Percentiles rank a stretch among this genome's conserved stretches.
Evolutionary conservation across 2,797 vertebrate species (phyloP).

Genomic region (Momotus momota): DNA sequence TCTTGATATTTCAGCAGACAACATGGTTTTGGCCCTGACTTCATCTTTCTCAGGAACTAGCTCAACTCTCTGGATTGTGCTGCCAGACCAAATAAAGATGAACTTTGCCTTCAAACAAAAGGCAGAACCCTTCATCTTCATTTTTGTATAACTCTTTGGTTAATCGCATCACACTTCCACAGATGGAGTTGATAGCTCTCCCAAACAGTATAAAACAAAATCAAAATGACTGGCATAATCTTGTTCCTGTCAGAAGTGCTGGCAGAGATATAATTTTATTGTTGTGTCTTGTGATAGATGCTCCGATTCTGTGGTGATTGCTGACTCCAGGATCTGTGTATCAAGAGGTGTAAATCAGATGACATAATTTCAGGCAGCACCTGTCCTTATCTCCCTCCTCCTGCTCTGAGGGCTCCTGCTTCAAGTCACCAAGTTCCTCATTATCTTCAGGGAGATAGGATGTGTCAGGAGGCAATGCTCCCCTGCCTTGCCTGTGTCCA

Average conservation of each 20-base stretch:
- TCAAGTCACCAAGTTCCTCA: accelerated
- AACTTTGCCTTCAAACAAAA: not conserved
- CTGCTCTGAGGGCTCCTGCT: not conserved
- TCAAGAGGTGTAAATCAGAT: not conserved
- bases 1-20: not conserved
- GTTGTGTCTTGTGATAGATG: not conserved
- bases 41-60: not conserved
- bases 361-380: not conserved
- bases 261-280: not conserved
- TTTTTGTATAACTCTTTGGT: not conserved
- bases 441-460: not conserved
- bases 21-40: not conserved
- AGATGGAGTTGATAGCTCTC: not conserved
- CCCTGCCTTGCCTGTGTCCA: not conserved
- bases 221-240: not conserved
- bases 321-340: not conserved
- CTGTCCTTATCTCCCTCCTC: not conserved
- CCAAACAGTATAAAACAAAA: not conserved
- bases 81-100: constrained; percentile 2
- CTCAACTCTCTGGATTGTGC: not conserved
- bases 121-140: not conserved
- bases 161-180: not conserved
- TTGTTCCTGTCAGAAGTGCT: not conserved
- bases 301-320: not conserved
- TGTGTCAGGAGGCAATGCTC: not conserved